These are phyloP conservation scores for Vicugna pacos DNA, from an alignment of 2,113 vertebrate species.

Conservation along the genomic window DNA sequence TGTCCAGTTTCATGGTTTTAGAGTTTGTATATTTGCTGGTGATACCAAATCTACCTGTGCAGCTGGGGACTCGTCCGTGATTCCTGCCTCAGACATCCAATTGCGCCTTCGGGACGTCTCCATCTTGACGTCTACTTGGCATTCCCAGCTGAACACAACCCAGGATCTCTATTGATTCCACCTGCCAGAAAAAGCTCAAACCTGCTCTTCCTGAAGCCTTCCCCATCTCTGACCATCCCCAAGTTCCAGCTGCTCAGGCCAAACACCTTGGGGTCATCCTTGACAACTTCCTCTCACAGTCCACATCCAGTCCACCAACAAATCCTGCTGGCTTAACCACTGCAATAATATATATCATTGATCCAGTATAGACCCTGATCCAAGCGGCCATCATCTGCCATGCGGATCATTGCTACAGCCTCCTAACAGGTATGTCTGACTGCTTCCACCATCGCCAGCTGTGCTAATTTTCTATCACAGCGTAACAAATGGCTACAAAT, in stretches of 20 bases:
- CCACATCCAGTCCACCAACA: neutral
- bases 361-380: neutral
- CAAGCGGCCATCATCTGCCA: neutral
- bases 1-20: neutral
- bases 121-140: neutral
- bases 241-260: neutral
- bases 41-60: neutral
- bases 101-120: neutral
- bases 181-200: neutral
- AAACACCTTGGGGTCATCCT: neutral
- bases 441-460: neutral
- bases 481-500: neutral
- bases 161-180: neutral
- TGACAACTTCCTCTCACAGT: neutral
- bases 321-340: neutral
- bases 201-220: neutral
- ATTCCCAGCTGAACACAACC: neutral
- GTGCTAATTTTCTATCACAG: neutral
- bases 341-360: neutral
- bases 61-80: neutral
- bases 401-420: neutral
- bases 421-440: neutral
- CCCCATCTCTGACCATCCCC: neutral
- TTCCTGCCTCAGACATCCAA: neutral
- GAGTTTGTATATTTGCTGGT: neutral